Evolutionary conservation across 2,113 vertebrate species (phyloP), one percentile per base, ranked within the genome.

Genomic region (Casuarius casuarius): DNA sequence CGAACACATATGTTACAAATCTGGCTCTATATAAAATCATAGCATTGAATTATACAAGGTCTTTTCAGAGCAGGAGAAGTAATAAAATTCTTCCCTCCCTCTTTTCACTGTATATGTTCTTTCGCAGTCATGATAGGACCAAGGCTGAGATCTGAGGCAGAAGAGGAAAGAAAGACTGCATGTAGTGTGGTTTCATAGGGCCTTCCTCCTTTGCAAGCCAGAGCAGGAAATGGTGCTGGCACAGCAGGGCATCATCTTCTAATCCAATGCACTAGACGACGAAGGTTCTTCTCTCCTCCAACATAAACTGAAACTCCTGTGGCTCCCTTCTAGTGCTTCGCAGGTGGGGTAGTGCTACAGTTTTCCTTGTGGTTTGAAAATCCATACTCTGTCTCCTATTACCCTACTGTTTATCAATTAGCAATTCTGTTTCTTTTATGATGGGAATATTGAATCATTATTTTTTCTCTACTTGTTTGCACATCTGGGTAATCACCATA

Each of bases 401-500:
- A 51, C 49, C 81, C 86, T 49, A n/a, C 52, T 94, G 56, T 81
- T 93, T 94, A 96, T 91, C 93, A 92, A 71, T 97, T 96, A 96
- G 35, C 40, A 79, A 72, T 90, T 86, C 82, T 59, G 23, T 81
- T 78, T 73, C 61, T 93, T 94, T 71, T 84, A 68, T 49, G 23
- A 1, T 87, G 93, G 77, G 94, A 92, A 95, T 95, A 95, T 79
- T 74, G 73, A 94, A 76, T 93, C 68, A 81, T 87, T 92, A 89
- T 49, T 93, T 91, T 96, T 96, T 72, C 38, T 92, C 77, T 77
- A 63, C 72, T 97, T 96, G 84, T 91, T 96, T 94, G 89, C 89
- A 96, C 90, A 97, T 84, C 91, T 97, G 95, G 48, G 81, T 85
- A 94, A 94, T 97, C 93, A 92, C 95, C 96, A 96, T 97, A 94